phyloP scores from a whole-genome alignment of 1,140 invertebrate species.

The Daktulosphaira vitifoliae region DNA sequence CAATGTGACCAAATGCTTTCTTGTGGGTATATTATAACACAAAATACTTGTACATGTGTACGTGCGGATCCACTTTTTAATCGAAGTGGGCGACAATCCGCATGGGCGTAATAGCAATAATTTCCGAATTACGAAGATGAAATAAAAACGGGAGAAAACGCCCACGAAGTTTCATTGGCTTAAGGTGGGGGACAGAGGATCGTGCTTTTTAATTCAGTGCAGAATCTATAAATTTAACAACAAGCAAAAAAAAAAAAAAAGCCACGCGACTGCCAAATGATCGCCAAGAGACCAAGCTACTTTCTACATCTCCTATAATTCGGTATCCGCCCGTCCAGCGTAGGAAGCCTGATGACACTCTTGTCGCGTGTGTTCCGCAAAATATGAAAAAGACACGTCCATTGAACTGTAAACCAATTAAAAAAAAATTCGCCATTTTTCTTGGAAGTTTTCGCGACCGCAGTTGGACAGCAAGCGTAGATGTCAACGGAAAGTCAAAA shows the following conservation, averaged over 20 bases:
- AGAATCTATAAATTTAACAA: slow-evolving; percentile 30
- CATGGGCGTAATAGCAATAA: slow-evolving; percentile 32
- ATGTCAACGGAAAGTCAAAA: too few species aligned
- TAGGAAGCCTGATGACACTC: too few species aligned
- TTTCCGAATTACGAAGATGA: slow-evolving; percentile 31
- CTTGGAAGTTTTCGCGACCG: too few species aligned
- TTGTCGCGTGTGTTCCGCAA: too few species aligned
- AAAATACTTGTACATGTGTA: too few species aligned
- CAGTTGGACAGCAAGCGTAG: too few species aligned
- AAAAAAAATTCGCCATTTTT: too few species aligned
- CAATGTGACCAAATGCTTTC: slow-evolving; percentile 4
- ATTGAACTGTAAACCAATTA: too few species aligned
- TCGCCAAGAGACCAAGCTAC: background rate
- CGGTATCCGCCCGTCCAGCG: too few species aligned
- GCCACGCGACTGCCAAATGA: slow-evolving; percentile 20
- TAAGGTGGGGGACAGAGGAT: too few species aligned
- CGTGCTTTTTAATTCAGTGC: slow-evolving; percentile 6
- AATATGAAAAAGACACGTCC: too few species aligned
- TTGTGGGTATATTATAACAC: too few species aligned
- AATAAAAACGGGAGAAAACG: slow-evolving; percentile 28
- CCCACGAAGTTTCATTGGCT: slow-evolving; percentile 6
- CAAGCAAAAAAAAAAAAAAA: slow-evolving; percentile 15
- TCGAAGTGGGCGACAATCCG: slow-evolving; percentile 14
- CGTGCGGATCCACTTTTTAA: background rate
- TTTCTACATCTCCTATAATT: background rate